Evolutionary conservation across 2,113 vertebrate genomes (phyloP), one percentile per base, ranked within the genome.

Genomic region (Henicopernis longicauda): DNA sequence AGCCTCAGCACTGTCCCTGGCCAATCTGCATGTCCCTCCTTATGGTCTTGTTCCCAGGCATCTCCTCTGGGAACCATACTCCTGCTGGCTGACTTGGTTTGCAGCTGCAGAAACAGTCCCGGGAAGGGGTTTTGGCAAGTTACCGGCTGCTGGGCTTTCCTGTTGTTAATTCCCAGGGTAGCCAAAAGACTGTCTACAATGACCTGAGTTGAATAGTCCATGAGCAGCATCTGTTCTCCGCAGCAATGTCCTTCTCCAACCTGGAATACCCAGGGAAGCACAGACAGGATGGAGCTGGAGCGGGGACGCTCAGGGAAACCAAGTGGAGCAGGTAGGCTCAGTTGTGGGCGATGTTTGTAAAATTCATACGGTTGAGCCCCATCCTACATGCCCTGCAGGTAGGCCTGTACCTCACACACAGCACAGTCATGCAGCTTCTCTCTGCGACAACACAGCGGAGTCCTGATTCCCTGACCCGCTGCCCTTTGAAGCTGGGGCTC

Each of bases 81-180:
- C 18, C 50, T 71, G 61, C 80, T 97, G 94, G 67, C 86, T 81
- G 32, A 44, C 72, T 79, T 59, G 8, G 10, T 36, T 42, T 97
- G 91, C 95, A 95, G 80, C 91, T 97, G 94, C 89, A 93, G 89
- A 70, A 54, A 40, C 32, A 89, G 49, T 36, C 47, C 73, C 90
- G 62, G 66, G 66, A 96, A 89, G 44, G 16, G 26, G 14, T 17
- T 85, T 76, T 90, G 84, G 70, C 3, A 3, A 85, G 19, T 49
- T 92, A 78, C 16, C 4, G 27, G 45, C 47, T 84, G 44, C 47
- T 91, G 58, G 67, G 15, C 13, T 82, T 93, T 95, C 82, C 65
- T 79, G 80, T 86, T 83, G 14, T 47, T 78, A 57, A 72, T 71
- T 84, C 69, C 69, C 69, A 61, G 36, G 34, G 32, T 42, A 92